Base-by-base conservation (phyloP, 1,140 invertebrate genomes). In the Oedothorax gibbosus region DNA sequence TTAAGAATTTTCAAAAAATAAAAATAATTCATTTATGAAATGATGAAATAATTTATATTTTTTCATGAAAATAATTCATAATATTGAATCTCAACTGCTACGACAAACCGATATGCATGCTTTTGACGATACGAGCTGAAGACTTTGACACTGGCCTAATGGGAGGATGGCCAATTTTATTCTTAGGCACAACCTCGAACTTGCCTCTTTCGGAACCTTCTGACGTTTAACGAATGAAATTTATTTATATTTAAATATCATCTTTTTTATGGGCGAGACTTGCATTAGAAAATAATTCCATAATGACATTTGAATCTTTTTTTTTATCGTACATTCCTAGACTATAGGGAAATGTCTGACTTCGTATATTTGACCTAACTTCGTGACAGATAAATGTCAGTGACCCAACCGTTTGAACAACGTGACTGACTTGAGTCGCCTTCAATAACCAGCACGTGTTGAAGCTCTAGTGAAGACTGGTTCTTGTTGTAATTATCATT, bases 101-200 rank as follows among this genome's bases (percentile, higher is more conserved):
- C 35, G 35, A 35, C 35, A 5, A 35, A 35, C 35, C 35, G 35
- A 35, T 35, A 35, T 35, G 35, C 35, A 35, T 35, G 35, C 5
- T 35, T 35, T 1, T 35, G 35, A 35, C 35, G 35, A 35, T 14
- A 8, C 15, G 68, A 53, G 49, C 20, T 51, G 49, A 71, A 14
- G 20, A 71, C 60, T 57, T 76, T 76, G 69, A 77, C 72, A 77
- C 57, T 71, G 66, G 49, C 65, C 83, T 71, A 85, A 57, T 85
- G 75, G 66, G 66, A 71, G 11, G 51, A 21, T 10, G 49, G 60
- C 66, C 60, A 72, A 64, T 53, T 71, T 72, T 86, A 69, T 86
- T 86, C 57, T 78, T 72, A 50, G 51, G 20, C 21, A 12, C 54
- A 60, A 60, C 78, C 78, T 81, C 78, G 78, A 81, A 81, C 65